Base-by-base conservation (phyloP, 2,888 invertebrate genomes). In the Anorthoa munda region DNA sequence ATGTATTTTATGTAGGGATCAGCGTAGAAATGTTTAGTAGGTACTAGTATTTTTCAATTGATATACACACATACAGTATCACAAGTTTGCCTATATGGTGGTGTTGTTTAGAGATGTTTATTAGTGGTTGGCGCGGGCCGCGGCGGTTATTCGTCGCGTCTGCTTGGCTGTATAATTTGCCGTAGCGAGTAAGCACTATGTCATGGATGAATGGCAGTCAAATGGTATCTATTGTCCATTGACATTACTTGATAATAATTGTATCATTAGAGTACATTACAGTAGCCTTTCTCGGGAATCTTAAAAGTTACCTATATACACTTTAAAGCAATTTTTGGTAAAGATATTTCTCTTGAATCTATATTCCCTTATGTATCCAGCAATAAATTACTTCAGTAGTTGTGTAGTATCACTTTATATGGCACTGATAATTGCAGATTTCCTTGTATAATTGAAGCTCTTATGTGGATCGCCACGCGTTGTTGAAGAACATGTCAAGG, bases 251-350 rank as follows among this genome's bases (percentile, higher is more conserved):
- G 96, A 96, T 96, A 96, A 96, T 96, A 96, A 96, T 96, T 95
- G 95, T 96, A 96, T 96, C 95, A 95, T 95, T 96, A 96, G 95
- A 95, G 95, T 96, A 96, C 95, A 96, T 95, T 95, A 95, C 95
- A 94, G 95, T 96, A 96, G 96, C 95, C 95, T 95, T 95, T 96
- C 95, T 95, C 94, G 93, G 92, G 93, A 95, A 95, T 95, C 94
- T 95, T 94, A 93, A 95, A 95, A 95, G 95, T 96, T 96, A 96
- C 95, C 96, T 96, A 95, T 96, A 95, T 95, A 95, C 95, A 96
- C 94, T 94, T 92, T 91, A 93, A 95, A 94, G 90, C 91, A 93
- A 94, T 93, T 95, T 95, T 96, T 95, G 95, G 95, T 95, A 95
- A 94, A 94, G 94, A 94, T 95, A 95, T 95, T 95, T 96, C 95